Percentiles rank a stretch among this genome's conserved stretches.
Conservation (phyloP, 2,113 vertebrate species). For the Chelonoidis abingdonii region DNA sequence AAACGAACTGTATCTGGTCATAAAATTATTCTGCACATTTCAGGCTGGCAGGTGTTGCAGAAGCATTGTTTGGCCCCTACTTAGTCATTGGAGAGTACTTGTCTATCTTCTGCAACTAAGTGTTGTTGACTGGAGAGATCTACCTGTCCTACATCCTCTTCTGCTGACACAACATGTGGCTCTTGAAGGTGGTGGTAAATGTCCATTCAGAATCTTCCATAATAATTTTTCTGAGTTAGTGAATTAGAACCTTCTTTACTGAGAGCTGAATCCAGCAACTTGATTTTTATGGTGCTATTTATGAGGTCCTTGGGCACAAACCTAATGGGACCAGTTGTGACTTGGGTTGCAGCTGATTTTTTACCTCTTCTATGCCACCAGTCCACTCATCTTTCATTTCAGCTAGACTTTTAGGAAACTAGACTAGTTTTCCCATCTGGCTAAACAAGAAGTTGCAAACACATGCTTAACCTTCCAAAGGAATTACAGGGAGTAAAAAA, state of each 20-base stretch:
- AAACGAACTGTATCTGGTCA: rapidly evolving
- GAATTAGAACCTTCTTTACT: background rate
- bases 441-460: background rate
- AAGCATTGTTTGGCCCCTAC: rapidly evolving
- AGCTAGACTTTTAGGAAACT: background rate
- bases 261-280: background rate
- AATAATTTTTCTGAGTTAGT: background rate
- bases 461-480: background rate
- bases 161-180: background rate
- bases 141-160: background rate
- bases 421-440: background rate
- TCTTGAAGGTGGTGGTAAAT: background rate
- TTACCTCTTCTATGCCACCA: background rate
- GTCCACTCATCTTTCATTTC: background rate
- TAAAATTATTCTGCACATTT: background rate
- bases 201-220: background rate
- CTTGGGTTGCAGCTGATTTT: background rate
- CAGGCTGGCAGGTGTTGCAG: background rate
- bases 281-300: background rate
- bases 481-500: background rate
- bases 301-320: background rate
- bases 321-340: background rate
- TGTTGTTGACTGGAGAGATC: background rate
- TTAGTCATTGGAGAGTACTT: background rate
- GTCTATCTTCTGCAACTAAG: background rate